Evolutionary conservation across 1,140 invertebrate species (phyloP).

Genomic region (Megalonaias nervosa): DNA sequence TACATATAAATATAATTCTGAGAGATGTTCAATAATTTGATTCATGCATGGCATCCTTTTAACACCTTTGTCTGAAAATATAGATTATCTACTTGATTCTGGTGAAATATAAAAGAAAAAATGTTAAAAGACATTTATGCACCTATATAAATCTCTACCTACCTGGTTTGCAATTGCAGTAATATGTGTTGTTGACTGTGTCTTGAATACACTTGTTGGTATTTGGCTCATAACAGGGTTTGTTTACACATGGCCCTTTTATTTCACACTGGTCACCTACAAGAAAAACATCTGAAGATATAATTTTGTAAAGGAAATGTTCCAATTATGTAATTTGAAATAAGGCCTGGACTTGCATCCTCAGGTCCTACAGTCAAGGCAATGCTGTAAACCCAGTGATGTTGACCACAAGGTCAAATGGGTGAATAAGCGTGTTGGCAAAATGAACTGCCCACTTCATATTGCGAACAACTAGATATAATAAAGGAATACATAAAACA

Average conservation of each 20-base stretch:
- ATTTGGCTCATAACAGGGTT: constrained; percentile 41
- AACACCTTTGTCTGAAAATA: background rate
- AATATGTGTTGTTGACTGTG: constrained; percentile 29
- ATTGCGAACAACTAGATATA: too few relatives aligned
- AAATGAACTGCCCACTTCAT: too few relatives aligned
- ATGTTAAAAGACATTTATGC: background rate
- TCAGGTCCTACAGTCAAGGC: too few relatives aligned
- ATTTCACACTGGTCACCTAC: constrained; percentile 51
- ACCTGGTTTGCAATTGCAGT: constrained; percentile 49
- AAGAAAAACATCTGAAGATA: constrained; percentile 14
- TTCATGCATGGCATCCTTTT: too few relatives aligned
- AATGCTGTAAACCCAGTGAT: too few relatives aligned
- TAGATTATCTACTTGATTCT: background rate
- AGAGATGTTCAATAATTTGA: background rate
- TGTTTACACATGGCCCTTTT: constrained; percentile 43
- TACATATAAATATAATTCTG: background rate
- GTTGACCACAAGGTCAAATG: too few relatives aligned
- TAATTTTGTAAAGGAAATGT: background rate
- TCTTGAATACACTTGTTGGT: constrained; percentile 35
- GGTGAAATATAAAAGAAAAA: constrained; percentile 1
- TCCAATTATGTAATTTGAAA: background rate
- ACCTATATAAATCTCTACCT: constrained; percentile 1
- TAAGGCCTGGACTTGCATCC: too few relatives aligned
- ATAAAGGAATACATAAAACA: too few relatives aligned
- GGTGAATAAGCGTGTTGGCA: too few relatives aligned